Evolutionary conservation across 2,797 vertebrate genomes (phyloP), one percentile per base, ranked within the genome.

Genomic region (Spinus pinus): DNA sequence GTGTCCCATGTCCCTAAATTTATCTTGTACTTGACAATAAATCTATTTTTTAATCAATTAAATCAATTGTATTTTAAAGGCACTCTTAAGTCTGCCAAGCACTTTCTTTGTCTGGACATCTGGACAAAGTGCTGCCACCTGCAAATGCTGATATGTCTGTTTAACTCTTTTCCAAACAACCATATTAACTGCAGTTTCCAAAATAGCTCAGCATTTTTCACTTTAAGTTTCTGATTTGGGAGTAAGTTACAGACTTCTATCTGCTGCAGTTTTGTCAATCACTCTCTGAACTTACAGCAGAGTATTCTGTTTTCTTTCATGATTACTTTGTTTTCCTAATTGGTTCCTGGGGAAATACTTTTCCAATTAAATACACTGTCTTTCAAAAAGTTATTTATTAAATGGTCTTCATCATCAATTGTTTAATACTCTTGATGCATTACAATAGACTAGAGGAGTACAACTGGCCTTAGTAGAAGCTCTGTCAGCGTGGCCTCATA

Each of bases 291-390:
- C 7, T 35, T 30, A 70, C 22, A 83, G 50, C 33, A 60, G 56
- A 94, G 33, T 64, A 83, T 67, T 91, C 66, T 17, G 25, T 42
- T 60, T 89, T 80, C 35, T 75, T 93, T 62, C 35, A 35, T 10
- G 41, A 88, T 49, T 79, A 67, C 33, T 93, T 92, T 78, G 41
- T 92, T 90, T 91, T 86, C 49, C n/a, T 94, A 93, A 93, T 84
- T 90, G 30, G 58, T 81, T 94, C 73, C 67, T 61, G 31, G 28
- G 87, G 71, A 94, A 97, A 86, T 90, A 79, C 4, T 70, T 94
- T 91, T 96, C 85, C 66, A 81, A 35, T 77, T 61, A 82, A 90
- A 94, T 60, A 47, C 42, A 41, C 33, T 9, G 27, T 35, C 62
- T 92, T 94, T 81, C 67, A 66, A 90, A 31, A 88, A 91, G n/a